Evolutionary conservation across 2,888 invertebrate species (phyloP).

Genomic region (Galerucella nymphaeae): DNA sequence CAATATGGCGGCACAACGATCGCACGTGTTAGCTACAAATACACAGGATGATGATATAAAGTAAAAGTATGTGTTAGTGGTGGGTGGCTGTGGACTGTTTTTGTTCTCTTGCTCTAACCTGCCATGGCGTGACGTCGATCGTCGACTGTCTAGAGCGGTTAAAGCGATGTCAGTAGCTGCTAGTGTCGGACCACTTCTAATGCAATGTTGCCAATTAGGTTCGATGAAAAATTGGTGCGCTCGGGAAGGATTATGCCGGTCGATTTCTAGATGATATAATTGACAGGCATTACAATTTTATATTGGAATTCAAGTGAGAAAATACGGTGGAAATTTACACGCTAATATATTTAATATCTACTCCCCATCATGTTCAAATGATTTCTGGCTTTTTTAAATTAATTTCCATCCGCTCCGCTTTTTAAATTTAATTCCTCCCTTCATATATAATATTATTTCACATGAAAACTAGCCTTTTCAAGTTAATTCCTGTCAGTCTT

Average conservation of each 20-base stretch:
- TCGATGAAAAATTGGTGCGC: slow-evolving; percentile 27
- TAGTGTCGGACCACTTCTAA: slow-evolving; percentile 41
- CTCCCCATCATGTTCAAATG: no score
- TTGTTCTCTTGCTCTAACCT: slow-evolving; percentile 36
- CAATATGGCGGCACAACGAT: slow-evolving; percentile 40
- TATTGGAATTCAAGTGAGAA: no score
- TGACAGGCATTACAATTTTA: slow-evolving; percentile 12
- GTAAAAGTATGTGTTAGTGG: slow-evolving; percentile 39
- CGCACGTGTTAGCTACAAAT: slow-evolving; percentile 37
- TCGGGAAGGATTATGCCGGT: slow-evolving; percentile 14
- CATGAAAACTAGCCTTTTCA: no score
- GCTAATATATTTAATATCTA: no score
- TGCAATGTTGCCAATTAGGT: slow-evolving; percentile 27
- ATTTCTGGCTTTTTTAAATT: no score
- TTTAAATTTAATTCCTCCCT: no score
- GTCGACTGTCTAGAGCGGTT: slow-evolving; percentile 45
- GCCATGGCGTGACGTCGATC: slow-evolving; percentile 44
- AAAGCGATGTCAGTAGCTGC: slow-evolving; percentile 45
- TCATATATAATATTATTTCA: no score
- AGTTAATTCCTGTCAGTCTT: no score
- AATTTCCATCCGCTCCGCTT: no score
- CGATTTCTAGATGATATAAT: slow-evolving; percentile 22
- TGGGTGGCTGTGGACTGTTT: slow-evolving; percentile 43
- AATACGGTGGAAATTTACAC: background rate
- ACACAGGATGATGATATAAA: slow-evolving; percentile 43